Percentiles rank a stretch among this genome's conserved stretches.
These are phyloP conservation scores for Neostethus bicornis DNA, from an alignment of 2,797 vertebrate genomes.

Conservation along the genomic window DNA sequence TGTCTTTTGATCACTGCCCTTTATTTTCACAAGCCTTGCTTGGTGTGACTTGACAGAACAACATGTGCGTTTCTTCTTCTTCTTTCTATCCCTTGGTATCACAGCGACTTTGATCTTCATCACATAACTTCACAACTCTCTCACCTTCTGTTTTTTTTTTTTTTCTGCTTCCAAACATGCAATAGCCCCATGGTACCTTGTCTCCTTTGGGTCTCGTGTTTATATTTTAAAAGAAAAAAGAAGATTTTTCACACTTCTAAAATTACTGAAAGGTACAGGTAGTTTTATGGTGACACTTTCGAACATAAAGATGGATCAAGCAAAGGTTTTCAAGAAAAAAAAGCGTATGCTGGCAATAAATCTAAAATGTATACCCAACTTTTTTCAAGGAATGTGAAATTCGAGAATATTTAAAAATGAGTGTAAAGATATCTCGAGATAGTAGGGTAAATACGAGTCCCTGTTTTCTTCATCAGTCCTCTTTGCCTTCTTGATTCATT, in stretches of 20 bases:
- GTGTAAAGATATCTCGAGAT: slow-evolving; percentile 45
- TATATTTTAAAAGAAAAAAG: slow-evolving; percentile 7
- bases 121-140: slow-evolving; percentile 51
- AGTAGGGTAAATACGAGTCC: slow-evolving; percentile 35
- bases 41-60: slow-evolving; percentile 27
- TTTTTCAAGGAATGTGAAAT: slow-evolving; percentile 37
- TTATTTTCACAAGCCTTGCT: slow-evolving; percentile 59
- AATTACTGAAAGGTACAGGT: not conserved
- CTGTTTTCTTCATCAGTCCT: slow-evolving; percentile 48
- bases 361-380: not conserved
- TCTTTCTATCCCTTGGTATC: slow-evolving; percentile 57
- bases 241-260: not conserved
- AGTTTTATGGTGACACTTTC: slow-evolving; percentile 3
- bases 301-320: not conserved
- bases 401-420: slow-evolving; percentile 54
- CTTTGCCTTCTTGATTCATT: slow-evolving; percentile 23
- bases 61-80: slow-evolving; percentile 44
- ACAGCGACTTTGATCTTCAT: slow-evolving; percentile 72
- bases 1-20: slow-evolving; percentile 75
- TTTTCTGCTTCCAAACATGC: slow-evolving; percentile 39
- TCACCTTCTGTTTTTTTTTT: slow-evolving; percentile 46
- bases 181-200: slow-evolving; percentile 17
- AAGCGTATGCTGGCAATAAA: too few relatives aligned
- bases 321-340: not conserved
- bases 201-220: slow-evolving; percentile 29